Evolutionary conservation across 2,113 vertebrate species (phyloP).

Genomic region (Aegithalos caudatus): DNA sequence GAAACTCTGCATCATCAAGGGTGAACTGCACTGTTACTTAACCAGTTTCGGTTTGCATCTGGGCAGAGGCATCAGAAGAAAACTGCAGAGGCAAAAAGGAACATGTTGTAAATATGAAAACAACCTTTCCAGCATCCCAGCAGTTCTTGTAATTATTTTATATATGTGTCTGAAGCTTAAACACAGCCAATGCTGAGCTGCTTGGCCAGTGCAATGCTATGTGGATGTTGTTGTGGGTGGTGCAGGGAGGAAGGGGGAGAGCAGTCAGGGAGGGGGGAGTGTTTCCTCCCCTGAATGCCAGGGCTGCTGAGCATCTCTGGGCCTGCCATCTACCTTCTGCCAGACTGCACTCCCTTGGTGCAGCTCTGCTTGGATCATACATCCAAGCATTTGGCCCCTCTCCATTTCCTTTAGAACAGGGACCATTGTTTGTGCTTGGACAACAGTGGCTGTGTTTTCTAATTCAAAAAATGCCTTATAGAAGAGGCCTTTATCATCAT

Average conservation of each 20-base stretch:
- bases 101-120: not conserved
- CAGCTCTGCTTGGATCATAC: not conserved
- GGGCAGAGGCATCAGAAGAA: not conserved
- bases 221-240: fast-evolving
- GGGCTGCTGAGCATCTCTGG: not conserved
- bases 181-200: not conserved
- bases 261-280: fast-evolving
- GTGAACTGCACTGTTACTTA: conserved; percentile 42
- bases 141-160: not conserved
- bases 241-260: not conserved
- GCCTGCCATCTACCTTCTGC: not conserved
- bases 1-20: conserved; percentile 60
- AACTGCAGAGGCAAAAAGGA: not conserved
- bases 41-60: conserved; percentile 46
- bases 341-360: not conserved
- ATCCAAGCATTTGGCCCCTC: not conserved
- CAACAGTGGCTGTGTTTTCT: conserved; percentile 30
- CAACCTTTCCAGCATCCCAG: not conserved
- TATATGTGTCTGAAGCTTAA: not conserved
- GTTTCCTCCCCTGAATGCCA: not conserved
- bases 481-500: not conserved
- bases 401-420: not conserved
- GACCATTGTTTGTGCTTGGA: conserved; percentile 12
- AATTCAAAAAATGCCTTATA: not conserved
- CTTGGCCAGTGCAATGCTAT: fast-evolving